Conservation (phyloP, 35 echinoderm and acorn worm species). For the Anneissia japonica region DNA sequence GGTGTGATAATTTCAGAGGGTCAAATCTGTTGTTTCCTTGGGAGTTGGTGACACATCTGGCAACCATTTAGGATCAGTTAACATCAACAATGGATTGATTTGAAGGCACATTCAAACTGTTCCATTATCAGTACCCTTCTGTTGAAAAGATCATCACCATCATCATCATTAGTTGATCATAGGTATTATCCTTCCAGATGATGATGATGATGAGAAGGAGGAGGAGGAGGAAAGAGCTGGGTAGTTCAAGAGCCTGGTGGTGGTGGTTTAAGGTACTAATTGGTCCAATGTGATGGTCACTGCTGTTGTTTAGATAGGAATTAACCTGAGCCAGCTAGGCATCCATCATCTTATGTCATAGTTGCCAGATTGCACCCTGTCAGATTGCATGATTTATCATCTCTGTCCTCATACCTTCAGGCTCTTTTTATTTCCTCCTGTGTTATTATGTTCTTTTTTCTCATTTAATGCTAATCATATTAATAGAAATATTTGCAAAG, state of each 20-base stretch:
- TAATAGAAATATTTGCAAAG: too few relatives aligned
- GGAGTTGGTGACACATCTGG: too few relatives aligned
- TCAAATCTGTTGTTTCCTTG: too few relatives aligned
- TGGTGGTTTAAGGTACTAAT: not conserved
- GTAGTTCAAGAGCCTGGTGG: too few relatives aligned
- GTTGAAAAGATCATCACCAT: not conserved
- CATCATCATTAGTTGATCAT: not conserved
- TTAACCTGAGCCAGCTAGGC: not conserved
- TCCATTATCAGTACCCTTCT: not conserved
- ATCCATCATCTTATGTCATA: not conserved
- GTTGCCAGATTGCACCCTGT: not conserved
- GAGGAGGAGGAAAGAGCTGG: too few relatives aligned
- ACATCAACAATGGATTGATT: not conserved
- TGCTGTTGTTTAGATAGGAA: not conserved
- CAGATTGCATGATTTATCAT: not conserved
- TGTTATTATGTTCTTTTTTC: too few relatives aligned
- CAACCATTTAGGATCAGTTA: not conserved
- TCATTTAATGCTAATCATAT: too few relatives aligned
- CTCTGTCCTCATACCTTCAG: not conserved
- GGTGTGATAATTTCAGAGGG: too few relatives aligned
- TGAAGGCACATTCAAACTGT: not conserved
- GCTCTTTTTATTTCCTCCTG: not conserved
- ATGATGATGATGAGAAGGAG: not conserved
- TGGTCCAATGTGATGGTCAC: not conserved
- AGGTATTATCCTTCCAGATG: not conserved